phyloP scores from a whole-genome alignment of 2,888 invertebrate genomes.

The Oscheius onirici region DNA sequence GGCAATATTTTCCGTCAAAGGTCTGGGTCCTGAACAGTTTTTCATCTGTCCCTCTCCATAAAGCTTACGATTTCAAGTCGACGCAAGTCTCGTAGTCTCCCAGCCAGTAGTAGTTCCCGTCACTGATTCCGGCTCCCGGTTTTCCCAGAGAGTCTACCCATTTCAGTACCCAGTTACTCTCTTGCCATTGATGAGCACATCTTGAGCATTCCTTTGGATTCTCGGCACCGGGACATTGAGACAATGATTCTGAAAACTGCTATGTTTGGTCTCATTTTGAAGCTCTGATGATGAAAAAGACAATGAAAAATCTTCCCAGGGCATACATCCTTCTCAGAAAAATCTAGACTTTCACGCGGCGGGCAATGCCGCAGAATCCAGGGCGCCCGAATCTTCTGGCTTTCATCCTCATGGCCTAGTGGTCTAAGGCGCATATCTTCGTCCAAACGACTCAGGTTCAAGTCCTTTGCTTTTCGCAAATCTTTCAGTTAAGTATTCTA shows the following conservation, averaged over 20 bases:
- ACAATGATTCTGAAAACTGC: conserved; percentile 3
- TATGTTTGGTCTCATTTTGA: too few species aligned
- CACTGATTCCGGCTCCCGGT: conserved; percentile 70
- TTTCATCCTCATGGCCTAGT: too few species aligned
- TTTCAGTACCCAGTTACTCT: conserved; percentile 61
- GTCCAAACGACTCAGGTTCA: too few species aligned
- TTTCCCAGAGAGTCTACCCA: conserved; percentile 71
- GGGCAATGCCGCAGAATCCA: too few species aligned
- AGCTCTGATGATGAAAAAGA: too few species aligned
- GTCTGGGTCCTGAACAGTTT: conserved; percentile 40
- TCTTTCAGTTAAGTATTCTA: too few species aligned
- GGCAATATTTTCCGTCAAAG: conserved; percentile 68
- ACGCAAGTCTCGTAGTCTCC: conserved; percentile 72
- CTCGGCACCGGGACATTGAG: conserved; percentile 27
- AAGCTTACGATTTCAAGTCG: conserved; percentile 47
- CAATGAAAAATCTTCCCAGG: too few species aligned
- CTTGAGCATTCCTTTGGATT: conserved; percentile 47
- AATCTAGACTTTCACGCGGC: too few species aligned
- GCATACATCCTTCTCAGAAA: too few species aligned
- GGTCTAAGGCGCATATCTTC: too few species aligned
- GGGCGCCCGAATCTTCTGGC: too few species aligned
- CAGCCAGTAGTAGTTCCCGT: conserved; percentile 72
- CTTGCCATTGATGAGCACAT: conserved; percentile 54
- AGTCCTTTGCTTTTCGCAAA: conserved; percentile 15
- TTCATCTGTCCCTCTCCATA: too few species aligned